Evolutionary conservation across 2,113 vertebrate species (phyloP), one percentile per base, ranked within the genome.

Genomic region (Suncus etruscus): DNA sequence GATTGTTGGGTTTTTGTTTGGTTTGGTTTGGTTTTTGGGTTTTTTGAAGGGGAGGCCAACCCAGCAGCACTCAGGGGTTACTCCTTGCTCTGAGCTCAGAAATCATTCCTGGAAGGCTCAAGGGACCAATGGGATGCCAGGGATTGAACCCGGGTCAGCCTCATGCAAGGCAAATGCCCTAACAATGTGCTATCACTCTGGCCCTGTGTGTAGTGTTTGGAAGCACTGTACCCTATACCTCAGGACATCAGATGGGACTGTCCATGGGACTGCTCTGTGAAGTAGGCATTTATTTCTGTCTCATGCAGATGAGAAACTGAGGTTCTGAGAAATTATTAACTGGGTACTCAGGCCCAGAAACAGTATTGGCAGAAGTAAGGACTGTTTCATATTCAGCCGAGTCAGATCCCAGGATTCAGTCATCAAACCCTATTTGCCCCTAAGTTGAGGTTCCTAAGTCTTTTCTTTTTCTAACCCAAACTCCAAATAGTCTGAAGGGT

Each of bases 381-480:
- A 32, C 50, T 10, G 0, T 15, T 66, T 75, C 32, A 7, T 7
- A 24, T 32, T 61, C 58, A 22, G 18, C 58, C 22, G 5, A 73
- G 63, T 83, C 86, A 81, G 82, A 69, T 48, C 69, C 83, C 89
- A 8, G 39, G 54, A 25, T 79, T 83, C 68, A 20, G 32, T 39
- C 70, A 88, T 73, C 48, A 25, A 83, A n/a, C 45, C 47, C 6
- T 18, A 27, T n/a, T 29, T 32, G 22, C 47, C 32, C 45, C 31
- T 77, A 58, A 39, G 29, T 47, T 50, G 51, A 47, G 72, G 3
- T 14, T 72, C 58, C 39, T 66, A 24, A 20, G 61, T 25, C 61
- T 83, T 91, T 88, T 70, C 54, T 66, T 20, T 88, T 86, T 16
- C 65, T 78, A 63, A 80, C 31, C 32, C 70, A 63, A 78, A 92